These are phyloP conservation scores for Antheraea mylitta DNA, from an alignment of 1,140 invertebrate species.

Conservation along the genomic window DNA sequence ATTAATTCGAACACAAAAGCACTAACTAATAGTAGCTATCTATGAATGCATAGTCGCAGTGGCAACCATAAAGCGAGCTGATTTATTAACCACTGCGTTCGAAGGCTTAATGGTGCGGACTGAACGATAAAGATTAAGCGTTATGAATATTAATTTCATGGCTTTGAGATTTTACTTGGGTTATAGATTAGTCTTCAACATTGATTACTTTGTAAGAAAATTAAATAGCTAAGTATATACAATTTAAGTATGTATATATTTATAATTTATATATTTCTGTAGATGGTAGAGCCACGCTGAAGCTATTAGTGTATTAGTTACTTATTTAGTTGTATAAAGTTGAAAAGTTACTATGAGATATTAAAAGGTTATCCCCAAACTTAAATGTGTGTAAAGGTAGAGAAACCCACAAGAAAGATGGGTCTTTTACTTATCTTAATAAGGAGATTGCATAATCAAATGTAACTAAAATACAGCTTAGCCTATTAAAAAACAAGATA, in stretches of 20 bases:
- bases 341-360: no score
- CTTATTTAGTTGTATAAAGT: no score
- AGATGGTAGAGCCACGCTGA: no score
- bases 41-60: not conserved
- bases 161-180: not conserved
- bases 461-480: no score
- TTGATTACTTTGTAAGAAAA: not conserved
- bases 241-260: not conserved
- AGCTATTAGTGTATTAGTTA: no score
- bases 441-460: no score
- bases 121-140: constrained; percentile 36
- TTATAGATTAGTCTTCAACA: not conserved
- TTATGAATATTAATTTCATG: constrained; percentile 31
- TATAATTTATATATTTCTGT: not conserved
- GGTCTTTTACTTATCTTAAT: no score
- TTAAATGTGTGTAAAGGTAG: no score
- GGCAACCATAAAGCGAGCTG: constrained; percentile 15
- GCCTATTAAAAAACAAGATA: no score
- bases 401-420: no score
- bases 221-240: no score
- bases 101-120: constrained; percentile 39
- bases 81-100: constrained; percentile 38
- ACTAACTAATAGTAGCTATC: not conserved
- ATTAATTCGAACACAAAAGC: not conserved
- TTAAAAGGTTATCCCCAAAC: no score